Base-by-base conservation (phyloP, 64 coral and sea anemone genomes). In the Stichodactyla mertensii region DNA sequence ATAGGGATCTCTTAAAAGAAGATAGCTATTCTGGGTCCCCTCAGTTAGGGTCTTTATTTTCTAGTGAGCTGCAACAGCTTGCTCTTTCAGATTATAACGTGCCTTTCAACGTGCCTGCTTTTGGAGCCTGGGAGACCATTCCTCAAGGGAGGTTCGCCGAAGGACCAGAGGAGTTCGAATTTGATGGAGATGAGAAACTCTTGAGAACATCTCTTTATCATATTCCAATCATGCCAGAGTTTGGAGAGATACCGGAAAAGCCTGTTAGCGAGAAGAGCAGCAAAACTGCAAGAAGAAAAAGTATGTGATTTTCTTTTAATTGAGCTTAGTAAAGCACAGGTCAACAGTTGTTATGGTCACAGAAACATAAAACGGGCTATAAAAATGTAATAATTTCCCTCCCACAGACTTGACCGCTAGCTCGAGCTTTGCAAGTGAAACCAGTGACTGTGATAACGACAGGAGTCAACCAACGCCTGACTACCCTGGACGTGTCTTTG, bases 231-330 rank as follows among this genome's bases (percentile, higher is more conserved):
- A 55, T 96, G 19, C 94, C 94, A 16, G 91, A 85, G 1, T 88
- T 87, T 80, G 81, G 55, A 11, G 94, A 96, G 54, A 71, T 96
- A 5, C 94, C 94, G 23, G 94, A 96, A 71, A 83, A 92, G 67
- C 94, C 94, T 55, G 91, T 96, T 2, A 96, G 91, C 85, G 91
- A 90, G 31, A 96, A 95, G 71, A 95, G 90, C 45, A 77, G 80
- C 54, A 95, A 92, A 86, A 16, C 78, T 27, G 24, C 69, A 12
- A 74, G 69, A 74, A 74, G 69, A 23, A 74, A 31, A 31, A 36
- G 69, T 31, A 45, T 4, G 36, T 45, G 36, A 45, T 45, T 45
- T 45, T 45, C 36, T 45, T 45, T 45, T 45, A 45, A 45, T 45
- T 45, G 36, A 45, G 36, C 36, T 45, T 45, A 45, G 36, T 45